Evolutionary conservation across 2,797 vertebrate genomes (phyloP), one percentile per base, ranked within the genome.

Genomic region (Kryptopterus vitreolus): DNA sequence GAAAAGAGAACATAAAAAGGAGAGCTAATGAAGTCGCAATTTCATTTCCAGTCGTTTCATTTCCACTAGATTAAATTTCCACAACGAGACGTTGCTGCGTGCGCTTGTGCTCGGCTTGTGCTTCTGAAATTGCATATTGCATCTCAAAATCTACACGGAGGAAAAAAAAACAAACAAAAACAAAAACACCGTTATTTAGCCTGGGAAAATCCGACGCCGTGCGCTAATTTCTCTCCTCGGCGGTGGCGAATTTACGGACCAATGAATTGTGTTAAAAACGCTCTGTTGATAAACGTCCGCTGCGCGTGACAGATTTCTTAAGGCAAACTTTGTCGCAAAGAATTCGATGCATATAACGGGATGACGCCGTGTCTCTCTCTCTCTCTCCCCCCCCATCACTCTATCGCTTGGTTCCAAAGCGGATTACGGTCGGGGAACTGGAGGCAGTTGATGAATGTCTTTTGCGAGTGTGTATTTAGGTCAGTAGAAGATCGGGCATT

Each of bases 391-490:
- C 57, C 29, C 24, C 31, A 69, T 76, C 52, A 50, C 58, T 18
- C 71, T 84, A 38, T 29, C 58, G 31, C 59, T 75, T 66, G 86
- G 58, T 81, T 87, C 86, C 80, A 62, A 82, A 89, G 89, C 88
- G 87, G 90, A 91, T 93, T 90, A 92, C 89, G 90, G 90, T 85
- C 85, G 91, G 89, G 87, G 91, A 89, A 88, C 91, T 89, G 88
- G 87, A 87, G 90, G 89, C 90, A 88, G 87, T 88, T 85, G 87
- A 89, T 88, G 87, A 85, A 91, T 89, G 89, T 84, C 84, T 90
- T 84, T 84, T 85, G 78, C 79, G 80, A 81, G 75, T 73, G 78
- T 83, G 77, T 76, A 87, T 87, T 79, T 85, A 84, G 87, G 87
- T 83, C 65, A 75, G 87, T 87, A 80, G 85, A 87, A 76, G 86